Evolutionary conservation across 2,888 invertebrate genomes (phyloP).

Genomic region (Creontiades dilutus): DNA sequence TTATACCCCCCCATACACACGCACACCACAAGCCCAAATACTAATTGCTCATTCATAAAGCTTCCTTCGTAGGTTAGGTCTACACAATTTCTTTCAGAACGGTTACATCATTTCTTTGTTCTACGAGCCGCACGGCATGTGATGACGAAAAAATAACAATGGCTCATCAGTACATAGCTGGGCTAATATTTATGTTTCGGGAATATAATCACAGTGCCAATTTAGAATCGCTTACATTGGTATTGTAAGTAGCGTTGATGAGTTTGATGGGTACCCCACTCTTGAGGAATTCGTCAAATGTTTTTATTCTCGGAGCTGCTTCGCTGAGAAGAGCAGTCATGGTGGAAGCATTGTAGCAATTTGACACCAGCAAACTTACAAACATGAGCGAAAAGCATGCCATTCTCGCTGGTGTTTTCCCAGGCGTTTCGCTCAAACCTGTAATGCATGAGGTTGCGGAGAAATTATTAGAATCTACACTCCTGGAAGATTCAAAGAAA

Average conservation of each 20-base stretch:
- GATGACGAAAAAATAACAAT: too few relatives aligned
- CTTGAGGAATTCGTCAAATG: slow-evolving; percentile 35
- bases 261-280: slow-evolving; percentile 29
- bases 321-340: slow-evolving; percentile 51
- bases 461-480: too few relatives aligned
- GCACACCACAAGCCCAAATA: too few relatives aligned
- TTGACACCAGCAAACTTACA: slow-evolving; percentile 44
- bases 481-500: too few relatives aligned
- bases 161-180: too few relatives aligned
- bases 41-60: too few relatives aligned
- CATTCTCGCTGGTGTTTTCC: slow-evolving; percentile 14
- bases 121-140: too few relatives aligned
- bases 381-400: slow-evolving; percentile 50
- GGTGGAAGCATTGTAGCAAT: slow-evolving; percentile 58
- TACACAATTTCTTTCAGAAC: too few relatives aligned
- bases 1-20: too few relatives aligned
- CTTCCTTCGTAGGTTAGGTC: too few relatives aligned
- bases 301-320: slow-evolving; percentile 55
- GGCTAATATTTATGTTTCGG: too few relatives aligned
- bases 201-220: neutral
- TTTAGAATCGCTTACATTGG: neutral
- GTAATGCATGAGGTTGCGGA: neutral
- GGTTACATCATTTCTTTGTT: too few relatives aligned
- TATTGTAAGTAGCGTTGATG: slow-evolving; percentile 51
- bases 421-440: slow-evolving; percentile 52